Evolutionary conservation across 1,140 invertebrate species (phyloP).

Genomic region (Stegodyphus dumicola): DNA sequence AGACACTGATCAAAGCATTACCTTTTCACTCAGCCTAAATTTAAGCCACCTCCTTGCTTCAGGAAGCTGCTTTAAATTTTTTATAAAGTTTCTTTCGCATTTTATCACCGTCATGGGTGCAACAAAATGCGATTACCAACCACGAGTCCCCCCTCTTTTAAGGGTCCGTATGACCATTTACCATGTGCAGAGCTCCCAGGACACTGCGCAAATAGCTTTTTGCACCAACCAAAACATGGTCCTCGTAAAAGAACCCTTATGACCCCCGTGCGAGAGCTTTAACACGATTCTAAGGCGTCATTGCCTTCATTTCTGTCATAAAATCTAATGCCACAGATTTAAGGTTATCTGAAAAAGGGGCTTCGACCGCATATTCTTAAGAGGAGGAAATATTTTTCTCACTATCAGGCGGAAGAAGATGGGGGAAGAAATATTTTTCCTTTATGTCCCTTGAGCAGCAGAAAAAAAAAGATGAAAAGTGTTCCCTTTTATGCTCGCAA

Average conservation of each 20-base stretch:
- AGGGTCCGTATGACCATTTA: constrained; percentile 37
- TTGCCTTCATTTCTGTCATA: constrained; percentile 60
- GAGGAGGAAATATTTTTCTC: constrained; percentile 54
- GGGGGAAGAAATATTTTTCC: constrained; percentile 40
- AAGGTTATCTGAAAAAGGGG: constrained; percentile 52
- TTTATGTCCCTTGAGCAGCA: constrained; percentile 45
- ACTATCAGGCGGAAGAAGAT: constrained; percentile 26
- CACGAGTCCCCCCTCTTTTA: constrained; percentile 30
- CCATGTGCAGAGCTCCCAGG: constrained; percentile 28
- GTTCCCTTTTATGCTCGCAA: constrained; percentile 54
- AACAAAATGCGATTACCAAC: constrained; percentile 56
- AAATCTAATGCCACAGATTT: constrained; percentile 58
- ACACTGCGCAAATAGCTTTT: constrained; percentile 50
- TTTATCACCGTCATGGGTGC: constrained; percentile 52
- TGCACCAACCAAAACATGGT: constrained; percentile 46
- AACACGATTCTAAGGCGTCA: constrained; percentile 55
- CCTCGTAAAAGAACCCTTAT: constrained; percentile 53
- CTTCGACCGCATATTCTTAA: constrained; percentile 51
- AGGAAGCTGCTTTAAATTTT: constrained; percentile 47
- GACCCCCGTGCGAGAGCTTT: constrained; percentile 42
- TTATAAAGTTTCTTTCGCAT: constrained; percentile 42
- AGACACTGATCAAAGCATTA: too few species aligned
- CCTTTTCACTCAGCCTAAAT: not conserved
- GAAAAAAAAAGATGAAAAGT: constrained; percentile 44
- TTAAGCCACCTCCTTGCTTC: not conserved